phyloP scores from a whole-genome alignment of 2,797 vertebrate species.

The Acrossocheilus fasciatus region DNA sequence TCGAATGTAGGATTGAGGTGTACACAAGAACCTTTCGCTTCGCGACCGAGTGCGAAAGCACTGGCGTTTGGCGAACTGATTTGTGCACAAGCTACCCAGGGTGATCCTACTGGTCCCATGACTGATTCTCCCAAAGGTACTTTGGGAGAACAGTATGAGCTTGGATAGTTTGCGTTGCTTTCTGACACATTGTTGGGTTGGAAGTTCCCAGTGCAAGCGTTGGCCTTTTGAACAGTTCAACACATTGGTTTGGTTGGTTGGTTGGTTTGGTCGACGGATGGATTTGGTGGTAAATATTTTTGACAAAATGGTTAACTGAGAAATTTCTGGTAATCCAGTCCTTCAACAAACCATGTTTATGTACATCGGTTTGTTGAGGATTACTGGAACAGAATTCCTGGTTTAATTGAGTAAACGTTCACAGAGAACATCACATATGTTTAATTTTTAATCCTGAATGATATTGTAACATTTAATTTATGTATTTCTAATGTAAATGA shows the following conservation, averaged over 20 bases:
- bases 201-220: conserved; percentile 73
- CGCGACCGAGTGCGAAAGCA: conserved; percentile 64
- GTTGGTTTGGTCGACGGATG: conserved; percentile 45
- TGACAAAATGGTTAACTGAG: conserved; percentile 71
- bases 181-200: conserved; percentile 75
- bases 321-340: conserved; percentile 48
- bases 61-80: conserved; percentile 75
- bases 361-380: conserved; percentile 64
- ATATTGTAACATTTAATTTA: neutral
- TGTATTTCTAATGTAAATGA: no score
- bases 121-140: conserved; percentile 66
- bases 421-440: neutral
- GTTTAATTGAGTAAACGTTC: conserved; percentile 51
- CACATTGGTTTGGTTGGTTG: conserved; percentile 58
- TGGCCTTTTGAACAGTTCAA: conserved; percentile 71
- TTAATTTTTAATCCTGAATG: neutral
- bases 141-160: conserved; percentile 66
- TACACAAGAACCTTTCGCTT: conserved; percentile 75
- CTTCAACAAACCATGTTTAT: conserved; percentile 68
- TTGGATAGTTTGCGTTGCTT: conserved; percentile 85
- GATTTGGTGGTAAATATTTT: conserved; percentile 72
- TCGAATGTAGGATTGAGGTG: conserved; percentile 78
- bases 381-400: conserved; percentile 58
- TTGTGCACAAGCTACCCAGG: conserved; percentile 74
- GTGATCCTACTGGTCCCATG: conserved; percentile 70